These are phyloP conservation scores for Lates calcarifer DNA, from an alignment of 2,113 vertebrate species.

Conservation along the genomic window DNA sequence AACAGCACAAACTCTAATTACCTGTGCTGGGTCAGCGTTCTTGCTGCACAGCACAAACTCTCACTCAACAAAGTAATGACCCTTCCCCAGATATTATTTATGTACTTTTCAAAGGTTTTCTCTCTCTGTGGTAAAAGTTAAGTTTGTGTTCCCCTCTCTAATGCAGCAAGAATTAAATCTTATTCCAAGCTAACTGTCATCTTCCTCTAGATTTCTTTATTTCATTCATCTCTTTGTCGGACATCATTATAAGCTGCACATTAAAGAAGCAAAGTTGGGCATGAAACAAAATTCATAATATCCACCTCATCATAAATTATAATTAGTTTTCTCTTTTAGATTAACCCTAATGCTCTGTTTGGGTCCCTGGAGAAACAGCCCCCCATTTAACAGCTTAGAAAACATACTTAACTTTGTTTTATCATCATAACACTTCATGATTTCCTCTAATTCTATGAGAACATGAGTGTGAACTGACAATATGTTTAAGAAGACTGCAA, in stretches of 20 bases:
- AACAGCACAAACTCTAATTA: conserved; percentile 68
- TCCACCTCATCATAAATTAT: neutral
- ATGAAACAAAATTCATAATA: neutral
- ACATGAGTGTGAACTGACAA: neutral
- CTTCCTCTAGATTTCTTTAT: neutral
- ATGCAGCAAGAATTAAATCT: neutral
- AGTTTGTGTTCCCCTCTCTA: neutral
- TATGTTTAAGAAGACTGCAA: neutral
- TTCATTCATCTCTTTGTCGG: too few species aligned
- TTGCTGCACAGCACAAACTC: conserved; percentile 26
- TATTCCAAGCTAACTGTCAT: neutral
- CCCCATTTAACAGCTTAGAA: neutral
- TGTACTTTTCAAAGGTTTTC: conserved; percentile 19
- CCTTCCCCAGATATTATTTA: conserved; percentile 40
- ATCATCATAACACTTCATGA: neutral
- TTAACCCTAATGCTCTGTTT: neutral
- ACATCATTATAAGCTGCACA: neutral
- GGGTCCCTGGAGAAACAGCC: neutral
- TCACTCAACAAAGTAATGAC: conserved; percentile 46
- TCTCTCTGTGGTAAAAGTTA: conserved; percentile 1
- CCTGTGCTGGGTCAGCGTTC: conserved; percentile 68
- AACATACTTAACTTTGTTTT: neutral
- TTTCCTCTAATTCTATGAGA: neutral
- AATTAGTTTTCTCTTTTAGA: neutral
- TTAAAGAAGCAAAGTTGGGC: neutral